Evolutionary conservation across 2,113 vertebrate genomes (phyloP), one percentile per base, ranked within the genome.

Genomic region (Laticauda colubrina): DNA sequence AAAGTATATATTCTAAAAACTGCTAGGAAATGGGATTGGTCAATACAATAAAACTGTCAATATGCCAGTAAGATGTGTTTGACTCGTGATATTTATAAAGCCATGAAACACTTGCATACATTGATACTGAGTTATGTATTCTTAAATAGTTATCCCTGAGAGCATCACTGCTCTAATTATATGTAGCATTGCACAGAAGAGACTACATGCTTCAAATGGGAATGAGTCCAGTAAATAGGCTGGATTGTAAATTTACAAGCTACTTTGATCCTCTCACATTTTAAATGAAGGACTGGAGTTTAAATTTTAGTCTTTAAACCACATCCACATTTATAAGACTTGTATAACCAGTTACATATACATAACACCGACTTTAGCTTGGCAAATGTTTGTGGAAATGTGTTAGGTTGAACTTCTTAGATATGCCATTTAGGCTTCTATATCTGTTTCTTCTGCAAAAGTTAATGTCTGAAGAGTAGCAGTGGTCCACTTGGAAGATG

Each of bases 91-190:
- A 9, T 59, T 91, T 29, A 59, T 51, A 23, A 85, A 43, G 39
- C 21, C 81, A 87, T 57, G 54, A 43, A 59, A 56, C 4, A 86
- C 23, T 87, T 59, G 11, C n/a, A 87, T 91, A 54, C 2, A 0
- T 81, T 85, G 69, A 53, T 92, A 88, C 39, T 89, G 89, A 90
- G 51, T 23, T 90, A 48, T 92, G 26, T 20, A 75, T 29, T 90
- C 24, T 93, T 93, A 87, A 92, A 48, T 18, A 89, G 90, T 53
- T 89, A 87, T 4, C 43, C 48, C 75, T 43, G 89, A 75, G 14
- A 91, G 61, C 88, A 29, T n/a, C 39, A 26, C 87, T 93, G 87
- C 45, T 88, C 21, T 18, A 89, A 0, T 57, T 48, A 39, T 86
- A 48, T 81, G 92, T n/a, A 15, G 2, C 18, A 29, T 11, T 39